Evolutionary conservation across 1,140 invertebrate species (phyloP), one percentile per base, ranked within the genome.

Genomic region (Lutraria rhynchaena): DNA sequence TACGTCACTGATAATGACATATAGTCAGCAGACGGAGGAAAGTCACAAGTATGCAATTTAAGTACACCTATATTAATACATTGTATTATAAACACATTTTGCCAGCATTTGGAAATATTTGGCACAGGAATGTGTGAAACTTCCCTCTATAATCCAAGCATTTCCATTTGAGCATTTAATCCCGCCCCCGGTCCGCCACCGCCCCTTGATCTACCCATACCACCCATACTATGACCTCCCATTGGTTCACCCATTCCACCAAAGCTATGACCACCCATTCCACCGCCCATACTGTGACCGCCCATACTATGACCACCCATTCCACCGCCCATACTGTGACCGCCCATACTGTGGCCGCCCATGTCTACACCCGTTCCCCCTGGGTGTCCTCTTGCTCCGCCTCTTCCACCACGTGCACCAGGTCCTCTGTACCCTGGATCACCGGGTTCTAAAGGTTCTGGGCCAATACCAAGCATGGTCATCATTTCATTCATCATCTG

Each of bases 401-500:
- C 77, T 35, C 46, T 33, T 67, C 19, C 27, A 29, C 44, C 22
- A 13, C 27, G 29, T 1, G 55, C 57, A 15, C 78, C 67, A n/a
- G 78, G 78, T 49, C 69, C 69, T 27, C 58, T 51, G 46, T 81
- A 81, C 13, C 78, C 78, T 15, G 78, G 78, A 63, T 81, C 78
- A n/a, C 78, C 78, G 19, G 78, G 78, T 35, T 81, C 78, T 31
- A 81, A 37, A 7, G 78, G 78, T 35, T 81, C 78, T 33, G 78
- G 78, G 7, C 67, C 78, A 7, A 81, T 57, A 13, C 78, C 78
- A 17, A 81, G 51, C 22, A 74, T 4, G 24, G 57, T 53, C 78
- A 81, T 81, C 69, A 81, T 73, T 65, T 81, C 78, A 19, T 63
- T 49, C 58, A 81, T 73, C 78, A 81, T 81, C n/a, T 60, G 24